These are phyloP conservation scores for Eupelmus urozonus DNA, from an alignment of 2,888 invertebrate species.

Conservation along the genomic window DNA sequence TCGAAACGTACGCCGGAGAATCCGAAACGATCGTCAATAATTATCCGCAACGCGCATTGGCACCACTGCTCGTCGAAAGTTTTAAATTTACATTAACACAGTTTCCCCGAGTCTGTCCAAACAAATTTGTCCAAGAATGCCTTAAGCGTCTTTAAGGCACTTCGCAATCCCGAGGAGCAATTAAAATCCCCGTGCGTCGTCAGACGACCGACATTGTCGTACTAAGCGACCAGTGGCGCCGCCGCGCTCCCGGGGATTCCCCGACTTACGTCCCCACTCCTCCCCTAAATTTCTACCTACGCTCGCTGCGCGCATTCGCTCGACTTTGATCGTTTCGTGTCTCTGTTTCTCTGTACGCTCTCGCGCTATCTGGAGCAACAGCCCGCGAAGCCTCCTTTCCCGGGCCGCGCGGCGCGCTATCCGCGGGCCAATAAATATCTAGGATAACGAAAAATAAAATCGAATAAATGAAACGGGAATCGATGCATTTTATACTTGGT, in stretches of 20 bases:
- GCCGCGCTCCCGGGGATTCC: too few relatives aligned
- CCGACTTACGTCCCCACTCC: too few relatives aligned
- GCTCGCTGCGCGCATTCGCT: too few relatives aligned
- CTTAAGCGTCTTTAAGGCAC: slow-evolving; percentile 50
- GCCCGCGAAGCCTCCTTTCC: not conserved
- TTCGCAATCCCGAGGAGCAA: too few relatives aligned
- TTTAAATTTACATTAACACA: too few relatives aligned
- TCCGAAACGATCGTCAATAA: too few relatives aligned
- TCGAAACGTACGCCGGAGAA: not conserved
- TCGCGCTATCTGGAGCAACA: not conserved
- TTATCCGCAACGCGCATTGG: too few relatives aligned
- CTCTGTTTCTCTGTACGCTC: not conserved
- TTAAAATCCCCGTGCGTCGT: not conserved
- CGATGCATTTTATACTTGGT: slow-evolving; percentile 8
- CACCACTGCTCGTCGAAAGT: too few relatives aligned
- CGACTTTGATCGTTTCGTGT: not conserved
- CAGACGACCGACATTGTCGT: not conserved
- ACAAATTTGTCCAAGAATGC: slow-evolving; percentile 38
- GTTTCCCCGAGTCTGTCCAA: too few relatives aligned
- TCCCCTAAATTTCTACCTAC: too few relatives aligned
- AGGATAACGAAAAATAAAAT: slow-evolving; percentile 31
- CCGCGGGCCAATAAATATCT: not conserved
- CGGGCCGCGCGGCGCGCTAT: not conserved
- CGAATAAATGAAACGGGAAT: slow-evolving; percentile 57
- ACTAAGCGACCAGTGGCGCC: too few relatives aligned